phyloP scores from a whole-genome alignment of 2,113 vertebrate species.

The Gallinago undulata region DNA sequence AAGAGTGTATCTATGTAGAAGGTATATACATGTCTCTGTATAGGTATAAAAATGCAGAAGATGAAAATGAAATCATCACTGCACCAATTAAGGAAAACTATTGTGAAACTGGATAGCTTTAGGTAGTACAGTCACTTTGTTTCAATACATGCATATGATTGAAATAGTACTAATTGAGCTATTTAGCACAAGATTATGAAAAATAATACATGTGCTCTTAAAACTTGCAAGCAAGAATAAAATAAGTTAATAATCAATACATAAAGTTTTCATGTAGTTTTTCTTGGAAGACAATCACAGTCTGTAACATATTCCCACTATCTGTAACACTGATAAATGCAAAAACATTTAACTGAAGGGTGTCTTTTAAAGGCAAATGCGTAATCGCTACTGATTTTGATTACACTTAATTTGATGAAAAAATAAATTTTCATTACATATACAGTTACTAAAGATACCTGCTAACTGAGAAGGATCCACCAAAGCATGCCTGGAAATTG shows the following conservation, averaged over 20 bases:
- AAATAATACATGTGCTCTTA: not conserved
- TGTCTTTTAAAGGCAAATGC: not conserved
- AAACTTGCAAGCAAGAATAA: not conserved
- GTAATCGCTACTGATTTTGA: not conserved
- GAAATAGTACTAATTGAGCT: not conserved
- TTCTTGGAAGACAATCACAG: not conserved
- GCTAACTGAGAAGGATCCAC: conserved; percentile 92
- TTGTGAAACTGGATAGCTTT: not conserved
- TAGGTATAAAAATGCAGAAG: not conserved
- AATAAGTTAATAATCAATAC: not conserved
- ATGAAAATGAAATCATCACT: not conserved
- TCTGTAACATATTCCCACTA: not conserved
- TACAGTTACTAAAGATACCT: conserved; percentile 74
- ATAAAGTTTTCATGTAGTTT: not conserved
- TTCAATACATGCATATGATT: not conserved
- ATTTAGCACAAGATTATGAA: not conserved
- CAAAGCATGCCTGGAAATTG: conserved; percentile 87
- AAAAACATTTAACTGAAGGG: not conserved
- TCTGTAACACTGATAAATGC: not conserved
- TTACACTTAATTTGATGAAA: not conserved
- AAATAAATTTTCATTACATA: not conserved
- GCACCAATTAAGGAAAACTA: not conserved
- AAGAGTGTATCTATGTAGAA: not conserved
- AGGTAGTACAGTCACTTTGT: not conserved
- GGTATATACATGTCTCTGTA: not conserved